These are phyloP conservation scores for Maccullochella peelii DNA, from an alignment of 2,113 vertebrate species.

Conservation along the genomic window DNA sequence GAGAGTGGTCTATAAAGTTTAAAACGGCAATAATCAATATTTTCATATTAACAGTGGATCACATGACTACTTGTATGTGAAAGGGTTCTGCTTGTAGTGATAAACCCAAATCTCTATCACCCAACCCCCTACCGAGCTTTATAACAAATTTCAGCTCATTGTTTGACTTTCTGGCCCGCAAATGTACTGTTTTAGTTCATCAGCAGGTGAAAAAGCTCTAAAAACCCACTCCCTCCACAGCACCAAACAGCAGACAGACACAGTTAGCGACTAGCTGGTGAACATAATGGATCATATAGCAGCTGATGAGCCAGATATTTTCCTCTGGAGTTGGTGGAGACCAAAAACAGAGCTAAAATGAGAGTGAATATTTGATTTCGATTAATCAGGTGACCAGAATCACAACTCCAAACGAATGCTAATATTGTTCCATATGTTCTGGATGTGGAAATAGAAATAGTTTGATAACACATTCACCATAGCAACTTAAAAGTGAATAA, in stretches of 20 bases:
- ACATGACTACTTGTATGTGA: not conserved
- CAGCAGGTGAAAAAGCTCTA: not conserved
- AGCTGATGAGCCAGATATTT: not conserved
- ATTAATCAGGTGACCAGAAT: not conserved
- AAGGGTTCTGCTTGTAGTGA: not conserved
- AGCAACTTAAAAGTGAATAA: not conserved
- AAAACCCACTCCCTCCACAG: not conserved
- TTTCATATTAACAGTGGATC: not conserved
- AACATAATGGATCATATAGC: not conserved
- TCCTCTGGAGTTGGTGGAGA: not conserved
- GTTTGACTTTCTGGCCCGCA: not conserved
- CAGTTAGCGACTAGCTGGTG: not conserved
- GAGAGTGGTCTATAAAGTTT: conserved; percentile 1
- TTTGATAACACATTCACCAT: too few species aligned
- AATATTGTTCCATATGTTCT: not conserved
- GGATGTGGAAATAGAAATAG: not conserved
- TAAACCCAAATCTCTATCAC: not conserved
- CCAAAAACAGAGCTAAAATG: not conserved
- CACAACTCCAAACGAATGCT: not conserved
- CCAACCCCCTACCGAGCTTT: not conserved
- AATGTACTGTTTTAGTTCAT: not conserved
- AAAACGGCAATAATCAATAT: not conserved
- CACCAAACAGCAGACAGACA: not conserved
- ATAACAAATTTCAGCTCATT: not conserved
- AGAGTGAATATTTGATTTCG: not conserved